Percentiles rank a stretch among this genome's conserved stretches.
These are phyloP conservation scores for Clitarchus hookeri DNA, from an alignment of 2,888 invertebrate genomes.

Conservation along the genomic window DNA sequence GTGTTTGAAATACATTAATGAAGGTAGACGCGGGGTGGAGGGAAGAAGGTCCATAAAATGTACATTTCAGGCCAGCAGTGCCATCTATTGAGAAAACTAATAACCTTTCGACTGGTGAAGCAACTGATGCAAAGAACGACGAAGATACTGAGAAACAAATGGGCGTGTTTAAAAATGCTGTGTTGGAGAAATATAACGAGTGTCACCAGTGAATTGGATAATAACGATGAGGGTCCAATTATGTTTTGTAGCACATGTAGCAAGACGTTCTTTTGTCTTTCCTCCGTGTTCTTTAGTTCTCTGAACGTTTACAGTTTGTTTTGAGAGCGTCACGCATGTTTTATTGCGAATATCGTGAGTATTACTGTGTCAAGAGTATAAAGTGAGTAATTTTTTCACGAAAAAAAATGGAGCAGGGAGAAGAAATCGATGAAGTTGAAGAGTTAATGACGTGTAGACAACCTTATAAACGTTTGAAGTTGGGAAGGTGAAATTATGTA, in stretches of 20 bases:
- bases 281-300: not conserved
- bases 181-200: not conserved
- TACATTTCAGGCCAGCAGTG: too few relatives aligned
- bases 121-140: constrained; percentile 36
- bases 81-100: not conserved
- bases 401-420: not conserved
- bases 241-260: not conserved
- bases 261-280: not conserved
- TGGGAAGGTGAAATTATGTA: not conserved
- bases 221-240: not conserved
- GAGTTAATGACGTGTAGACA: not conserved
- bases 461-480: constrained; percentile 26
- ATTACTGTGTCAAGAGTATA: not conserved
- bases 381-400: not conserved
- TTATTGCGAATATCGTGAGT: not conserved
- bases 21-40: too few relatives aligned
- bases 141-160: not conserved
- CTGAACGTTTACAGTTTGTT: not conserved
- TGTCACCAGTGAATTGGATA: not conserved
- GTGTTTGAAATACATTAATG: too few relatives aligned
- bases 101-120: not conserved
- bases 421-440: not conserved
- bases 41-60: too few relatives aligned
- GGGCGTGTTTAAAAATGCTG: not conserved
- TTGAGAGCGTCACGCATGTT: not conserved